Percentiles rank a stretch among this genome's conserved stretches.
Evolutionary conservation across 2,113 vertebrate genomes (phyloP).

Genomic region (Neogobius melanostomus): DNA sequence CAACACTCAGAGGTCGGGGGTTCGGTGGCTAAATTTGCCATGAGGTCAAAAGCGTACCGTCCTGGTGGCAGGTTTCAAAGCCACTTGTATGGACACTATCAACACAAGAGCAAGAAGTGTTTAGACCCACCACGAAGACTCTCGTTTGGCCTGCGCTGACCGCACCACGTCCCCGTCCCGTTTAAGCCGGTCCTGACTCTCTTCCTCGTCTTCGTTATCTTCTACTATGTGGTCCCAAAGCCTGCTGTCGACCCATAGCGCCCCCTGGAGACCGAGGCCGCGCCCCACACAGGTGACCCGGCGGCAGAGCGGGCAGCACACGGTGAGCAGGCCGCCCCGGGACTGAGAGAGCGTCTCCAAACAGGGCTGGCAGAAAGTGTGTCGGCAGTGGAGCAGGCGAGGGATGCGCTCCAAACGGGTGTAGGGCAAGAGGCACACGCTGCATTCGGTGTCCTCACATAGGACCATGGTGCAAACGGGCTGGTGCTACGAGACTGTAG

Average conservation of each 20-base stretch:
- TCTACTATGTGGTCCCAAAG: constrained; percentile 73
- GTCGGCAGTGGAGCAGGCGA: constrained; percentile 75
- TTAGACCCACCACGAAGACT: constrained; percentile 56
- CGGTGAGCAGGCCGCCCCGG: constrained; percentile 48
- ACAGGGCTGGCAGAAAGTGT: constrained; percentile 75
- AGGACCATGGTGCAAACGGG: constrained; percentile 60
- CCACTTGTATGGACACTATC: neutral
- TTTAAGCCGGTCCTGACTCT: constrained; percentile 13
- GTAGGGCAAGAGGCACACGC: constrained; percentile 71
- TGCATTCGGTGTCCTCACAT: constrained; percentile 72
- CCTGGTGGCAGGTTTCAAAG: neutral
- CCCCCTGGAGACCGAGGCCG: constrained; percentile 58
- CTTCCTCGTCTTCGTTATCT: constrained; percentile 22
- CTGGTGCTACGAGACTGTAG: neutral
- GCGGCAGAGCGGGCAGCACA: constrained; percentile 75
- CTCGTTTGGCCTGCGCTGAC: constrained; percentile 20
- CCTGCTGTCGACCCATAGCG: constrained; percentile 70
- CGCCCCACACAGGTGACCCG: constrained; percentile 66
- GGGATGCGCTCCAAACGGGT: constrained; percentile 67
- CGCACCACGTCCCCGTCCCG: constrained; percentile 29
- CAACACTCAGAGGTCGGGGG: constrained; percentile 16
- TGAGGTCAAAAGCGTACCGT: neutral
- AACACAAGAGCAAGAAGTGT: constrained; percentile 1
- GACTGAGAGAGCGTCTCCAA: constrained; percentile 65
- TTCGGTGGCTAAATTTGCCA: neutral